These are phyloP conservation scores for Mycetomoellerius zeteki DNA, from an alignment of 1,140 invertebrate species.

Conservation along the genomic window DNA sequence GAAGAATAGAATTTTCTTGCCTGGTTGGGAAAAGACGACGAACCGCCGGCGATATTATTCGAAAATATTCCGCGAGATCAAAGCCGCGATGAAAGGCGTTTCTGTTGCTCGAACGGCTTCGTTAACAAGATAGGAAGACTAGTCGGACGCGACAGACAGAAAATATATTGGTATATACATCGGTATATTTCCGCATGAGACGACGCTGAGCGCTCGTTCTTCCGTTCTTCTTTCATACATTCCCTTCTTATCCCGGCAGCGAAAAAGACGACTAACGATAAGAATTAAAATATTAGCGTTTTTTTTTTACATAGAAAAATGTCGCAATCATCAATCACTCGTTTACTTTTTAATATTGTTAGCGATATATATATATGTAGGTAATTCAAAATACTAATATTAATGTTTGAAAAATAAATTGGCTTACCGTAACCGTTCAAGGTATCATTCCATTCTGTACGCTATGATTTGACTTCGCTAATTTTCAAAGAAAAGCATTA, in stretches of 20 bases:
- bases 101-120: slow-evolving; percentile 71
- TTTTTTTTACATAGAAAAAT: background rate
- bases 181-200: slow-evolving; percentile 54
- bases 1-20: slow-evolving; percentile 71
- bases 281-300: slow-evolving; percentile 7
- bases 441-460: background rate
- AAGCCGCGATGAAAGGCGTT: slow-evolving; percentile 72
- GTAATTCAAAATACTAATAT: background rate
- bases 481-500: slow-evolving; percentile 53
- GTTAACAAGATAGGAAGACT: slow-evolving; percentile 66
- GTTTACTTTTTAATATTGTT: too few relatives aligned
- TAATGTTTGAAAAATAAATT: background rate
- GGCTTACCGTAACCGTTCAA: background rate
- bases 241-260: background rate
- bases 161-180: slow-evolving; percentile 58
- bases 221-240: background rate
- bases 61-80: slow-evolving; percentile 74
- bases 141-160: slow-evolving; percentile 46
- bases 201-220: slow-evolving; percentile 31
- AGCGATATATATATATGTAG: background rate
- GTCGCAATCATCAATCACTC: background rate
- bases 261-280: slow-evolving; percentile 24
- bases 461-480: background rate
- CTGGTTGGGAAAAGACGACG: slow-evolving; percentile 54
- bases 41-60: slow-evolving; percentile 70